These are phyloP conservation scores for Phrixothrix hirtus DNA, from an alignment of 2,888 invertebrate genomes.

Conservation along the genomic window DNA sequence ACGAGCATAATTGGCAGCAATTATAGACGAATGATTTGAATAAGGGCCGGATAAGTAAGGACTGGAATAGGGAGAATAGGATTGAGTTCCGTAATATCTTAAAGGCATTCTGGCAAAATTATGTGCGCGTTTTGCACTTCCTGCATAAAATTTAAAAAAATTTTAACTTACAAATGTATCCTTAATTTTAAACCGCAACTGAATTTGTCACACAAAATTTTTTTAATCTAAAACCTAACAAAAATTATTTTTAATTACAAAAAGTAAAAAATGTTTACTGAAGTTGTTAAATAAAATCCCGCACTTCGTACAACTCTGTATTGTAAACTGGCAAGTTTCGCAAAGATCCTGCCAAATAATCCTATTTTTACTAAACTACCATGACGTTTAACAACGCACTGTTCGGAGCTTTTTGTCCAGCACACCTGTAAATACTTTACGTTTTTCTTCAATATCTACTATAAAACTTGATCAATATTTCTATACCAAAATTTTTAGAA, in stretches of 20 bases:
- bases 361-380: slow-evolving; percentile 48
- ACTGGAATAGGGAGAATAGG: slow-evolving; percentile 61
- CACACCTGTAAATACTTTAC: slow-evolving; percentile 34
- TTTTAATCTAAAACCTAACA: too few species aligned
- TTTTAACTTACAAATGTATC: too few species aligned
- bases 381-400: slow-evolving; percentile 41
- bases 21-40: slow-evolving; percentile 58
- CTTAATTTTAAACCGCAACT: too few species aligned
- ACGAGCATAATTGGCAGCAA: slow-evolving; percentile 48
- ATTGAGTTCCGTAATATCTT: slow-evolving; percentile 61
- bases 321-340: slow-evolving; percentile 48
- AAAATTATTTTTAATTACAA: background rate
- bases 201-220: too few species aligned
- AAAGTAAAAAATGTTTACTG: background rate
- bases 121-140: too few species aligned
- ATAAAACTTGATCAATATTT: too few species aligned
- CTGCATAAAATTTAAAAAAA: too few species aligned
- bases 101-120: slow-evolving; percentile 28
- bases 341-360: slow-evolving; percentile 49
- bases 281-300: slow-evolving; percentile 36
- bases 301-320: slow-evolving; percentile 40
- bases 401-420: slow-evolving; percentile 32
- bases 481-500: too few species aligned
- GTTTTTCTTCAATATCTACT: background rate
- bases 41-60: slow-evolving; percentile 60